Base-by-base conservation (phyloP, 2,797 vertebrate genomes). In the Galago senegalensis region DNA sequence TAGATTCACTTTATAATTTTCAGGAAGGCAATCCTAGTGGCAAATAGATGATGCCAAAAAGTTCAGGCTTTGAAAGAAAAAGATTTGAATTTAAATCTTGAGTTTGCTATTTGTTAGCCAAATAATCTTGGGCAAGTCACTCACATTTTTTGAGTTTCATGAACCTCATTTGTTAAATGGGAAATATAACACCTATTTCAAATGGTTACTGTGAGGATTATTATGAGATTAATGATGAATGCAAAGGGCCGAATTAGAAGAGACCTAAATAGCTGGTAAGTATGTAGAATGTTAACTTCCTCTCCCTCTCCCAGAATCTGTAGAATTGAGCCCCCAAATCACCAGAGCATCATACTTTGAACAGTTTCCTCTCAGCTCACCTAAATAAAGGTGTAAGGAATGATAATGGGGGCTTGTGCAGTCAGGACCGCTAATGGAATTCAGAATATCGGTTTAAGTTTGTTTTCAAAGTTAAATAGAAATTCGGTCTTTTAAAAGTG, bases 401-500 rank as follows among this genome's bases (percentile, higher is more conserved):
- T 94, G 80, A 73, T 96, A 91, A 92, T 73, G 63, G 56, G 46
- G 49, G 18, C 70, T 60, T 76, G 53, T 34, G 21, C 53, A 46
- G 83, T 65, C 23, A 27, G 29, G 73, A 95, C 86, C 85, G 21
- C 77, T 97, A 97, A 97, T 76, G 93, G 94, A 96, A 96, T 96
- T 91, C 89, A 88, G 80, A 97, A 87, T 96, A 90, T 94, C 93
- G 86, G 87, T 95, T 96, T 94, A 96, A 96, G 70, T 96, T 97
- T 97, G 89, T 96, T 98, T 96, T 92, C 96, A 97, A 96, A 96
- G 97, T 96, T 97, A 98, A 97, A 97, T n/a, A 95, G 87, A 96
- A 94, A 96, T 91, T 82, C 80, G 80, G 93, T 18, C 60, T 77
- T 92, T 98, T 97, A 87, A 96, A 93, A 94, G 93, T 91, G 69